phyloP scores from a whole-genome alignment of 2,888 invertebrate genomes.

The Tetrapedia diversipes region DNA sequence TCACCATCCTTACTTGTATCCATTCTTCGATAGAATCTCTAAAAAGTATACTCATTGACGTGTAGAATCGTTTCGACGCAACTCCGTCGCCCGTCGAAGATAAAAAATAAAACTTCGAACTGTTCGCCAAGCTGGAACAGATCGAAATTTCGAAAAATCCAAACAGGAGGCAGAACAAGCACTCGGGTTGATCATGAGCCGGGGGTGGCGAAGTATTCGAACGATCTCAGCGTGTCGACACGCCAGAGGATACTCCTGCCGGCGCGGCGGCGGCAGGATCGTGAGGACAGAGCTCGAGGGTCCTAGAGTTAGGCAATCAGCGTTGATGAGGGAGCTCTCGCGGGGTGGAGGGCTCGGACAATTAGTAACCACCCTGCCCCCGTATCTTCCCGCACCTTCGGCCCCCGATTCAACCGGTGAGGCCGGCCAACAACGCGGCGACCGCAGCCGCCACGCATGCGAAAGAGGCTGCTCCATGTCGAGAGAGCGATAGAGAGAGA shows the following conservation, averaged over 20 bases:
- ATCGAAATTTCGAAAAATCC: too few relatives aligned
- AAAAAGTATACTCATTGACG: too few relatives aligned
- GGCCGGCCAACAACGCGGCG: conserved; percentile 60
- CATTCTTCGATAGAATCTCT: too few relatives aligned
- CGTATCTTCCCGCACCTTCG: conserved; percentile 58
- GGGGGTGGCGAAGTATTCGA: conserved; percentile 21
- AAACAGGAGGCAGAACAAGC: not conserved
- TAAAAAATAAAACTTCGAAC: too few relatives aligned
- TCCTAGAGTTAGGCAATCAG: conserved; percentile 83
- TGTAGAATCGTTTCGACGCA: too few relatives aligned
- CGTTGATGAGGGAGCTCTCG: conserved; percentile 80
- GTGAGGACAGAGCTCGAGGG: conserved; percentile 75
- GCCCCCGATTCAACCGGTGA: conserved; percentile 51
- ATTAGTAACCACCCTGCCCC: conserved; percentile 78
- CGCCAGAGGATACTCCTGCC: conserved; percentile 35
- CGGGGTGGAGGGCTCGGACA: conserved; percentile 78
- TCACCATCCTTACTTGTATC: too few relatives aligned
- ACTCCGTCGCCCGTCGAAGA: too few relatives aligned
- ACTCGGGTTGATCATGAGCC: too few relatives aligned
- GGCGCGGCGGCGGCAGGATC: conserved; percentile 55
- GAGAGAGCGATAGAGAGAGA: not conserved
- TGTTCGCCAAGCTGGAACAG: too few relatives aligned
- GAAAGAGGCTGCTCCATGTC: conserved; percentile 70
- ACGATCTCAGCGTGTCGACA: conserved; percentile 48
- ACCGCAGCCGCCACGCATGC: conserved; percentile 74